Evolutionary conservation across 2,113 vertebrate genomes (phyloP), one percentile per base, ranked within the genome.

Genomic region (Propithecus coquereli): DNA sequence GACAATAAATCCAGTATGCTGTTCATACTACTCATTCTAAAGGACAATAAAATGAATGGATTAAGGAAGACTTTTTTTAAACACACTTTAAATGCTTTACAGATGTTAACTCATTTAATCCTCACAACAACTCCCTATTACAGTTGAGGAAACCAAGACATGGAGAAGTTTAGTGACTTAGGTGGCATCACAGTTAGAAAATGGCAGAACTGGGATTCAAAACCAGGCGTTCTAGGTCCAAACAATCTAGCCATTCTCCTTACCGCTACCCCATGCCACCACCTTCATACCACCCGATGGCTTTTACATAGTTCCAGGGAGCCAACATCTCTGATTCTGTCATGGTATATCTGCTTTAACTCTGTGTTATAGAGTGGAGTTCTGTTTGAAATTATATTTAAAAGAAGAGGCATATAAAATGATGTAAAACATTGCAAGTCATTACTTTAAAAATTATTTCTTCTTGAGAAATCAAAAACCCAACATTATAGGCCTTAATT

Each of bases 241-340:
- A 34, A 85, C 43, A 74, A 37, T 25, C 45, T 10, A 6, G 6
- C 8, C 2, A 3, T 14, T 47, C 14, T 18, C 22, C 25, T 50
- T 13, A 20, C 4, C 6, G 4, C 17, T 43, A 18, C 0, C n/a
- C 20, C 65, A 7, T 1, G 2, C 17, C 30, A 16, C 7, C 32
- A 37, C 23, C 13, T 61, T 47, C 10, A 14, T 11, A 20, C 8
- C 14, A 22, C 6, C 54, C 12, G 25, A 30, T 2, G 1, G 5
- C 14, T 57, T 81, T n/a, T 7, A 45, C 47, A 13, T 10, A n/a
- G 14, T 47, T 50, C 37, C 37, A 52, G 37, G 57, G 27, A n/a
- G 23, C 7, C 34, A 43, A 30, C 18, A 5, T 37, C 8, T 4
- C 12, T 43, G 20, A 47, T 23, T 80, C n/a, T 82, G 16, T 22